Conservation (phyloP, 2,113 vertebrate species). For the Thamnaconus septentrionalis region DNA sequence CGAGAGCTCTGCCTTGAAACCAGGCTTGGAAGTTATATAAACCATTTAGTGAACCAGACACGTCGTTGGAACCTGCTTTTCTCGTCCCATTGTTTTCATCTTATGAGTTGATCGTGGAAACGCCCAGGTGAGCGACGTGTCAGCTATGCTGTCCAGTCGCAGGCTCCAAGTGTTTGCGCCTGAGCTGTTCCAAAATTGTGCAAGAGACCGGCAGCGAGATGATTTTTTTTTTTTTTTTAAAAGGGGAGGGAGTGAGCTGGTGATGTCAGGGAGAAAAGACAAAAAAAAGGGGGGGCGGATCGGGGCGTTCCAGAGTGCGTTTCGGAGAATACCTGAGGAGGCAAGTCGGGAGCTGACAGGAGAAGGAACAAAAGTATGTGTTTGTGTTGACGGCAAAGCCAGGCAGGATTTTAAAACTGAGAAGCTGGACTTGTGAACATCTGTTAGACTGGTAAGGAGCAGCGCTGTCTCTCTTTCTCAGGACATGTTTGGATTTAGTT, state of each 20-base stretch:
- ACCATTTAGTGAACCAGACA: neutral
- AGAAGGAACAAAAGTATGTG: conserved; percentile 35
- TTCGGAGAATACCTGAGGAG: conserved; percentile 72
- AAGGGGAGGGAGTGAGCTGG: conserved; percentile 65
- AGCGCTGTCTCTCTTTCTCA: conserved; percentile 1
- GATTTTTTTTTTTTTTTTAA: neutral
- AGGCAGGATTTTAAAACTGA: conserved; percentile 30
- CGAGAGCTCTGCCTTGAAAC: neutral
- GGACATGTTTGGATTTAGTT: too few relatives aligned
- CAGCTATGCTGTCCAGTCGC: conserved; percentile 9
- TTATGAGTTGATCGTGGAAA: conserved; percentile 11
- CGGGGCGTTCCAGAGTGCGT: conserved; percentile 37
- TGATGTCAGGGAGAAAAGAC: conserved; percentile 46
- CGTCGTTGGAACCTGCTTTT: conserved; percentile 30
- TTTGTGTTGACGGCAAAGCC: conserved; percentile 31
- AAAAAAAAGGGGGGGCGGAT: conserved; percentile 46
- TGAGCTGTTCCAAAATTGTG: conserved; percentile 20
- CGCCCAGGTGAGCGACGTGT: conserved; percentile 40
- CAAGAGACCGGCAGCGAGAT: conserved; percentile 21
- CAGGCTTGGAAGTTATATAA: neutral
- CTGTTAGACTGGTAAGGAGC: conserved; percentile 48
- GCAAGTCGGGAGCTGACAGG: conserved; percentile 67
- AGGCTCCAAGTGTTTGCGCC: neutral
- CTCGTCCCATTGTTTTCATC: conserved; percentile 33
- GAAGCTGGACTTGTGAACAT: conserved; percentile 12